These are phyloP conservation scores for Leptinotarsa rubiginosa DNA, from an alignment of 2,888 invertebrate genomes.

Conservation along the genomic window DNA sequence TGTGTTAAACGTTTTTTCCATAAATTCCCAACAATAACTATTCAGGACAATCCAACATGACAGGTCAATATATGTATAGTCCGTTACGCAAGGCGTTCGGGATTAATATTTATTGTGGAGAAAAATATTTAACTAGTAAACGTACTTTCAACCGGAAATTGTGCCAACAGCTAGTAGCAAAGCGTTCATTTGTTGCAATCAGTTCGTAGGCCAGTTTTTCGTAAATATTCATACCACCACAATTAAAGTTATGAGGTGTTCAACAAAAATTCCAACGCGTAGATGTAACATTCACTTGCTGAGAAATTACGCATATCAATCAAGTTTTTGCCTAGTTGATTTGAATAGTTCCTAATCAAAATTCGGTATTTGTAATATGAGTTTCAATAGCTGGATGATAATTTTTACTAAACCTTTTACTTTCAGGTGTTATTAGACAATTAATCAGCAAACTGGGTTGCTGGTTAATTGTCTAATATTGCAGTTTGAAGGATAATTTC, in stretches of 20 bases:
- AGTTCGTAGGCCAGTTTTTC: background rate
- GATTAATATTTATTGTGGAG: constrained; percentile 3
- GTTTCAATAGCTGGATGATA: background rate
- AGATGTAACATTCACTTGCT: background rate
- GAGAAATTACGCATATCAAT: background rate
- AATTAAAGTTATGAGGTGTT: background rate
- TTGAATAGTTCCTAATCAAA: constrained; percentile 3
- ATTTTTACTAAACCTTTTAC: no score
- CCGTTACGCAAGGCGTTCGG: background rate
- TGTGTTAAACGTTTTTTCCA: constrained; percentile 16
- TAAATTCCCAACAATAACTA: background rate
- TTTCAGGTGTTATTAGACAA: no score
- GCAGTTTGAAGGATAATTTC: no score
- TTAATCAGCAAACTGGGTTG: no score
- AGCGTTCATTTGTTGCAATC: constrained; percentile 5
- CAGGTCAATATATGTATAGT: constrained; percentile 2
- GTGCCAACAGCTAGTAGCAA: constrained; percentile 26
- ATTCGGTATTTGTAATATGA: constrained; percentile 2
- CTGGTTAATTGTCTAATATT: no score
- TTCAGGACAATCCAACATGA: background rate
- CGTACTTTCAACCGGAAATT: constrained; percentile 37
- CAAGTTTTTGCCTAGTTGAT: background rate
- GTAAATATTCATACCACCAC: background rate
- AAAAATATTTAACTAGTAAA: background rate
- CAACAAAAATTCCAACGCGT: constrained; percentile 3